Conservation (phyloP, 1,140 invertebrate species). For the Armadillidium nasatum region DNA sequence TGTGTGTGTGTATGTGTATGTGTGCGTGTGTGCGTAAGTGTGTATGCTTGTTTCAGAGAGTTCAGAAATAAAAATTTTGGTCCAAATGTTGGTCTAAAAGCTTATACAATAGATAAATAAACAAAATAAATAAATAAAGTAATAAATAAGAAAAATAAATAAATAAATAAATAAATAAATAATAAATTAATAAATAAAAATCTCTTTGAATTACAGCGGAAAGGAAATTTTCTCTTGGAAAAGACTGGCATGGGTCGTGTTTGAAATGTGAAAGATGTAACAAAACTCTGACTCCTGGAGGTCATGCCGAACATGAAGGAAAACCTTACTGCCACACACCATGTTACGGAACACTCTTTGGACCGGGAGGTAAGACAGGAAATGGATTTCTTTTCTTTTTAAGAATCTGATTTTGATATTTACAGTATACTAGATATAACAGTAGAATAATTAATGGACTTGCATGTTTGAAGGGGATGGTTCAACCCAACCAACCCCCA, state of each 20-base stretch:
- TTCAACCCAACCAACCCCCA: not conserved
- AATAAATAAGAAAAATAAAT: not conserved
- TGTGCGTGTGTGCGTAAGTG: no score
- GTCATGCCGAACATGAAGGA: constrained; percentile 67
- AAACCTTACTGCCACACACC: constrained; percentile 73
- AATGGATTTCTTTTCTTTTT: no score
- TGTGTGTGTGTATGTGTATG: no score
- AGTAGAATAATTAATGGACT: not conserved
- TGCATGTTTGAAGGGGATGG: not conserved
- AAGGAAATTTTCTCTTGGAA: constrained; percentile 69
- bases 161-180: not conserved
- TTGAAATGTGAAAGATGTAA: constrained; percentile 71
- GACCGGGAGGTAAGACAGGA: constrained; percentile 58
- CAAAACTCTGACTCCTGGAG: constrained; percentile 67
- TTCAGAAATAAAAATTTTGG: no score
- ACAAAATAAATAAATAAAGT: not conserved
- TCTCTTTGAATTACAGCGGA: constrained; percentile 60
- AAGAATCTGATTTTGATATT: not conserved
- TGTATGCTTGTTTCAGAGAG: no score
- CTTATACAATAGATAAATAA: not conserved
- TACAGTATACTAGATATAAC: not conserved
- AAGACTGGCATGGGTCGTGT: constrained; percentile 72
- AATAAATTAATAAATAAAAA: not conserved
- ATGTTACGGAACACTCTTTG: constrained; percentile 68
- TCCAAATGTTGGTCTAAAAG: no score